A percentile compares a stretch with the other conserved stretches of the same genome.
phyloP scores from a whole-genome alignment of 2,888 invertebrate genomes.

The Papilio demoleus region DNA sequence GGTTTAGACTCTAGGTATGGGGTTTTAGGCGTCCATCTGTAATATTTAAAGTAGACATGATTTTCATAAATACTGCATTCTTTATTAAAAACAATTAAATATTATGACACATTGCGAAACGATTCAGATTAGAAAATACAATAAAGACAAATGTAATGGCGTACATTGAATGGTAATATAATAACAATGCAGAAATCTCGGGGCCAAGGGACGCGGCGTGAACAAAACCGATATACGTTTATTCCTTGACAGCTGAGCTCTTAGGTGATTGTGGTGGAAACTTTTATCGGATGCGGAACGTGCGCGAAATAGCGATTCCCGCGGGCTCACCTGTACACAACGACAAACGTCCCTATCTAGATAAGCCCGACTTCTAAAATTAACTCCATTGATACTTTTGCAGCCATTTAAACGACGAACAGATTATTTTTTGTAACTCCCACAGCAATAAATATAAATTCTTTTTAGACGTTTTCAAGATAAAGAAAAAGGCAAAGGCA shows the following conservation, averaged over 20 bases:
- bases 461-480: not conserved
- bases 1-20: no score
- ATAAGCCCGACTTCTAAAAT: conserved; percentile 31
- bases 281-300: conserved; percentile 84
- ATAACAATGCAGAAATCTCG: conserved; percentile 42
- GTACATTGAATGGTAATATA: conserved; percentile 23
- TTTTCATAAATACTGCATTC: no score
- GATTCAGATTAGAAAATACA: conserved; percentile 2
- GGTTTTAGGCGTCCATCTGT: no score
- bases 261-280: conserved; percentile 84
- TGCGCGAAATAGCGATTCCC: conserved; percentile 81
- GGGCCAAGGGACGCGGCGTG: conserved; percentile 64
- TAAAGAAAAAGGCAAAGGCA: not conserved
- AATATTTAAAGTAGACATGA: no score
- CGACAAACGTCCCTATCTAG: conserved; percentile 50
- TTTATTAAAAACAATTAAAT: not conserved
- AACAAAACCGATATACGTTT: conserved; percentile 82
- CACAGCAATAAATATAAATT: conserved; percentile 8
- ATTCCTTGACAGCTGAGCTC: conserved; percentile 84
- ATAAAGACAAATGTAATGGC: not conserved
- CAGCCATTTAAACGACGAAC: conserved; percentile 4
- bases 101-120: not conserved
- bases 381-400: conserved; percentile 18
- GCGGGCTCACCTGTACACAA: conserved; percentile 73
- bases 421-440: conserved; percentile 16